These are phyloP conservation scores for Castor canadensis DNA, from an alignment of 2,113 vertebrate species.

Conservation along the genomic window DNA sequence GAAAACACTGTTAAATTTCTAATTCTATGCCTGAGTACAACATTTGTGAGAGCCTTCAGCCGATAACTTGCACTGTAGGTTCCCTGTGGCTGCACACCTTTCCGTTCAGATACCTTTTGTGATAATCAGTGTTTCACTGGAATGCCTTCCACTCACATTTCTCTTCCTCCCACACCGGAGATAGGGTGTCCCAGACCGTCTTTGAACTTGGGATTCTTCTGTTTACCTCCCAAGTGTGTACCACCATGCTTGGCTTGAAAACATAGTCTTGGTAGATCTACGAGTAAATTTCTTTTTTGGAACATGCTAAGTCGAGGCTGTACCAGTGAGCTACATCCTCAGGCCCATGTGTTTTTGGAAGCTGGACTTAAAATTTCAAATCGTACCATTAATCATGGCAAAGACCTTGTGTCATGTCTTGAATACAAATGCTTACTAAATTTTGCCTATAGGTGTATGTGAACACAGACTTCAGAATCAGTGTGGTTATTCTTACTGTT, in stretches of 20 bases:
- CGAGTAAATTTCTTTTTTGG: neutral
- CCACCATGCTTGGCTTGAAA: too few species aligned
- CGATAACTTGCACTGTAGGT: constrained; percentile 56
- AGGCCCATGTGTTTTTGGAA: neutral
- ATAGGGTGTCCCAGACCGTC: too few species aligned
- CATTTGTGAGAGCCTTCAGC: constrained; percentile 19
- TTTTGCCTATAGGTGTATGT: neutral
- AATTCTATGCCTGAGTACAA: neutral
- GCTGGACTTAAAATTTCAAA: neutral
- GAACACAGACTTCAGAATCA: neutral
- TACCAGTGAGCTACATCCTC: neutral
- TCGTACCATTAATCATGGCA: neutral
- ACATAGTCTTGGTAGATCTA: neutral
- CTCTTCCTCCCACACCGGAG: neutral
- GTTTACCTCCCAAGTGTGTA: too few species aligned
- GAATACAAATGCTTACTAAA: neutral
- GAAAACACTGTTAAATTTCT: neutral
- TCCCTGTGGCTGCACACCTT: neutral
- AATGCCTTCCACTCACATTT: neutral
- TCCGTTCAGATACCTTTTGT: neutral
- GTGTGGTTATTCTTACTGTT: constrained; percentile 8
- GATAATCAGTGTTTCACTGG: constrained; percentile 10
- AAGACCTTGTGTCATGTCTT: neutral
- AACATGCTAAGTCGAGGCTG: neutral
- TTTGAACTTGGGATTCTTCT: too few species aligned